phyloP scores from a whole-genome alignment of 1,140 invertebrate genomes.

The Gerris buenoi region DNA sequence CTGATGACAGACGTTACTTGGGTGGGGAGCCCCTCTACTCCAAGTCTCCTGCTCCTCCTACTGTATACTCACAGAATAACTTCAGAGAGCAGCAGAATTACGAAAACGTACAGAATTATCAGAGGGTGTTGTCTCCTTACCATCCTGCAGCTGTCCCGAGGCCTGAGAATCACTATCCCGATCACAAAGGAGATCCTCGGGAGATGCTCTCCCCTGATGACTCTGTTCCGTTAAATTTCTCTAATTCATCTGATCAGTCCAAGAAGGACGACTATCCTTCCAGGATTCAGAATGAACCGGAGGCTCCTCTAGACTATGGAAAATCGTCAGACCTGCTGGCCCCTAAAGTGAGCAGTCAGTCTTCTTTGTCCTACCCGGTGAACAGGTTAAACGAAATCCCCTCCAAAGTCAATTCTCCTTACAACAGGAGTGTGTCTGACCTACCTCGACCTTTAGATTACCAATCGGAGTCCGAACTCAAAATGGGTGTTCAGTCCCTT shows the following conservation, averaged over 20 bases:
- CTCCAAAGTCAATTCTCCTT: conserved; percentile 16
- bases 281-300: background rate
- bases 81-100: conserved; percentile 6
- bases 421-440: conserved; percentile 15
- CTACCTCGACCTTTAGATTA: conserved; percentile 14
- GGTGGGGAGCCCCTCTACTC: conserved; percentile 12
- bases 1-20: conserved; percentile 15
- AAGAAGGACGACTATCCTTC: background rate
- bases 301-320: conserved; percentile 7
- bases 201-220: background rate
- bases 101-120: conserved; percentile 4
- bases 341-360: conserved; percentile 14
- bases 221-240: background rate
- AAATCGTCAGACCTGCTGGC: conserved; percentile 11
- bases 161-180: background rate
- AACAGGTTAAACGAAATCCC: conserved; percentile 16
- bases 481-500: conserved; percentile 15
- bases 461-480: conserved; percentile 11
- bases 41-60: conserved; percentile 12
- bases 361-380: conserved; percentile 13
- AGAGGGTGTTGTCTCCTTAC: background rate
- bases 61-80: conserved; percentile 13
- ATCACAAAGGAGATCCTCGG: background rate
- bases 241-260: background rate
- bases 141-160: background rate